Evolutionary conservation across 2,797 vertebrate genomes (phyloP), one percentile per base, ranked within the genome.

Genomic region (Squalus acanthias): DNA sequence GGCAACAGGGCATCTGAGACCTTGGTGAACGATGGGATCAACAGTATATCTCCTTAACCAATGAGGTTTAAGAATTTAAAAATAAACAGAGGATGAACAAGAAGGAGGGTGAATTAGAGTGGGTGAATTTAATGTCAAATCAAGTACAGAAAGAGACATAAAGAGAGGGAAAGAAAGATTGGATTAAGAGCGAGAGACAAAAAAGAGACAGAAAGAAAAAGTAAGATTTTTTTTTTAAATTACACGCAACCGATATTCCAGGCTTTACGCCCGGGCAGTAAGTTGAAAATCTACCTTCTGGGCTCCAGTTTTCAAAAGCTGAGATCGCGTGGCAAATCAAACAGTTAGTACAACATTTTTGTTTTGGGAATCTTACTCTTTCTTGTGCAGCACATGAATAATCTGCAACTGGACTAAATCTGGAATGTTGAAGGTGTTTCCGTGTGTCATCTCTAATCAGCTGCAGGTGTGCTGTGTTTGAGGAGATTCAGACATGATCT

Each of bases 401-500:
- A 97, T 97, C 97, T 97, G 97, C 97, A 97, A 97, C 46, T 95
- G 96, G 97, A 97, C 97, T 97, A 97, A 97, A 97, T 97, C 97
- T 96, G 0, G 96, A 97, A 96, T 0, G 15, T 96, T 96, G 97
- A 97, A 97, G 97, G 97, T 97, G 97, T 97, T 97, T 97, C 97
- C 96, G 94, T 97, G 96, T 97, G 97, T 97, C 97, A 97, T 96
- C 97, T 97, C 97, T 97, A 97, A 97, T 97, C 97, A 97, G 97
- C 97, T 97, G 97, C 97, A 97, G 97, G 97, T 97, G 97, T 97
- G 96, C 46, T 97, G 89, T 97, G 97, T 97, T 97, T 96, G 96
- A 97, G 97, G 97, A 97, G 97, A 97, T 97, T 97, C 97, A 97
- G 97, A 97, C 97, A 97, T 97, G 96, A 97, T 97, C 97, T 97